Evolutionary conservation across 2,113 vertebrate genomes (phyloP).

Genomic region (Myotis davidii): DNA sequence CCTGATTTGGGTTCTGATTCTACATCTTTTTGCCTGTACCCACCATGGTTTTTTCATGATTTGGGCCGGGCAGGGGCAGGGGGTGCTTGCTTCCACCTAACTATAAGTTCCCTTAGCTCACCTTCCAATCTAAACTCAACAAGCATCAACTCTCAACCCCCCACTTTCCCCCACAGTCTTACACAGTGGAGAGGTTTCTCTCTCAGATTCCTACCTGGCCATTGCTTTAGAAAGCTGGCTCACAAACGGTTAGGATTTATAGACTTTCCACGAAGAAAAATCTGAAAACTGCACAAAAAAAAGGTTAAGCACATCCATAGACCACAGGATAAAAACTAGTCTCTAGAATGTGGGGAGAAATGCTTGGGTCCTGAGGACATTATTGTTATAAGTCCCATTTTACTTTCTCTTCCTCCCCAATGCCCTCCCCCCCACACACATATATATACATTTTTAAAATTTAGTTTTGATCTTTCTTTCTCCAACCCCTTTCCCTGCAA

Average conservation of each 20-base stretch:
- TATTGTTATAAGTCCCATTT: neutral
- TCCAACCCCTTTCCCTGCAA: accelerated
- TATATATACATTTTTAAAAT: neutral
- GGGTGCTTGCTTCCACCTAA: neutral
- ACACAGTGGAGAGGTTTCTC: neutral
- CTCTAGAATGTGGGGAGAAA: neutral
- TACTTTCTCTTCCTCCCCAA: neutral
- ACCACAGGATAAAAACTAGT: neutral
- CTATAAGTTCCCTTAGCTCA: neutral
- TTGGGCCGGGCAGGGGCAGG: accelerated
- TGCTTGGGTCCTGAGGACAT: neutral
- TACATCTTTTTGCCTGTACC: accelerated
- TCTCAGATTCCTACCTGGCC: neutral
- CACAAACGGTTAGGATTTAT: neutral
- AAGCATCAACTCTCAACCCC: neutral
- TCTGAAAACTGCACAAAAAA: neutral
- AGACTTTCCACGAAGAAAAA: neutral
- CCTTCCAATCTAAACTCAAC: neutral
- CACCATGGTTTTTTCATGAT: neutral
- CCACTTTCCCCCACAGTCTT: neutral
- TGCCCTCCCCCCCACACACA: accelerated
- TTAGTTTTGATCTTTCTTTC: neutral
- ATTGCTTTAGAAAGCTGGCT: neutral
- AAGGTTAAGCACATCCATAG: neutral
- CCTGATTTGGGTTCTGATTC: neutral